These are phyloP conservation scores for Opisthograptis luteolata DNA, from an alignment of 2,888 invertebrate genomes.

Conservation along the genomic window DNA sequence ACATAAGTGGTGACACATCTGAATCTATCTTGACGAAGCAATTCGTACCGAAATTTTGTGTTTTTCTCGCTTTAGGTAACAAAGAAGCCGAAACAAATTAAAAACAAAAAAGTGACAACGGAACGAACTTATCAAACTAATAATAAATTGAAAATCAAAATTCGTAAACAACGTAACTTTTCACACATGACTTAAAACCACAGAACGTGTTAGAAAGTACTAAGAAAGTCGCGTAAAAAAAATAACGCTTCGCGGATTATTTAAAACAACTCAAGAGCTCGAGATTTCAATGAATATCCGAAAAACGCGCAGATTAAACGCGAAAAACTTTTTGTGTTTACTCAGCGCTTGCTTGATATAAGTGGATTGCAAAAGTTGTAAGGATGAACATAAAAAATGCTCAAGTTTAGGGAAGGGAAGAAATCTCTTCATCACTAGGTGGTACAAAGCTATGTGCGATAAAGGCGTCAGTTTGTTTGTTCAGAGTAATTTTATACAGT, in stretches of 20 bases:
- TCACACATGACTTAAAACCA: constrained; percentile 21
- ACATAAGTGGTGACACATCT: too few species aligned
- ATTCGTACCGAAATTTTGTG: too few species aligned
- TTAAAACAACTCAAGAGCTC: constrained; percentile 68
- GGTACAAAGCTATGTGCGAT: constrained; percentile 5
- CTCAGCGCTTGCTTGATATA: constrained; percentile 82
- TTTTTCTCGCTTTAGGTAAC: too few species aligned
- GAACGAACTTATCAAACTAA: too few species aligned
- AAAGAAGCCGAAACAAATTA: too few species aligned
- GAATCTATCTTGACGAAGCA: too few species aligned
- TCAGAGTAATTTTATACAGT: too few species aligned
- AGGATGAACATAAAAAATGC: constrained; percentile 82
- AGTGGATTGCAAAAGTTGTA: constrained; percentile 83
- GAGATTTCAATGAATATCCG: constrained; percentile 80
- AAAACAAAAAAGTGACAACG: too few species aligned
- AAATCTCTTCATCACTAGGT: constrained; percentile 22
- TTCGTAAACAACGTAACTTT: not conserved
- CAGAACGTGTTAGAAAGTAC: constrained; percentile 13
- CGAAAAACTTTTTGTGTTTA: constrained; percentile 81
- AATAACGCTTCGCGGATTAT: constrained; percentile 71
- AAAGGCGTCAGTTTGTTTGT: constrained; percentile 5
- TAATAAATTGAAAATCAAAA: constrained; percentile 8
- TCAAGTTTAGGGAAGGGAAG: constrained; percentile 64
- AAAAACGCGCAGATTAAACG: constrained; percentile 80
- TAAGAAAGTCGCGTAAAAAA: constrained; percentile 30